A percentile compares a stretch with the other conserved stretches of the same genome.
phyloP scores from a whole-genome alignment of 2,113 vertebrate species.

The Polyodon spathula region DNA sequence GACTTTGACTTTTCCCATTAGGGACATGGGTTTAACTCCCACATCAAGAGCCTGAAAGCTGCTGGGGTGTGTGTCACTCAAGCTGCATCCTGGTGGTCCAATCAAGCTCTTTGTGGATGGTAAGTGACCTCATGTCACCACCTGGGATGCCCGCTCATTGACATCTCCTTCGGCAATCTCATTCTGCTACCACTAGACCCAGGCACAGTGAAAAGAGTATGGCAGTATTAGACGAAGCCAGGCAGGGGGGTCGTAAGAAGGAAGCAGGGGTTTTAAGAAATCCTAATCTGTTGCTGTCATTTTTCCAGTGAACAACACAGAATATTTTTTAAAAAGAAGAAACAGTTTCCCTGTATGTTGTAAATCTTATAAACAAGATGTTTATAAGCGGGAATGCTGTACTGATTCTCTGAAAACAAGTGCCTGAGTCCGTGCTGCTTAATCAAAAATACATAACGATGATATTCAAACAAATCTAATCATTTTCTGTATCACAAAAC shows the following conservation, averaged over 20 bases:
- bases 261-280: slow-evolving; percentile 32
- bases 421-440: too few species aligned
- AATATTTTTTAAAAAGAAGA: slow-evolving; percentile 43
- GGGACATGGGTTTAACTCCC: slow-evolving; percentile 16
- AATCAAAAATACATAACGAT: slow-evolving; percentile 69
- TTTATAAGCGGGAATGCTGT: too few species aligned
- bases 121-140: too few species aligned
- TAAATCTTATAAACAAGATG: too few species aligned
- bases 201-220: too few species aligned
- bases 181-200: too few species aligned
- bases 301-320: slow-evolving; percentile 43
- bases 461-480: slow-evolving; percentile 66
- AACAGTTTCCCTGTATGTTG: too few species aligned
- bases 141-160: too few species aligned
- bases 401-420: too few species aligned
- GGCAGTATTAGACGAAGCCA: too few species aligned
- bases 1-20: neutral
- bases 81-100: slow-evolving; percentile 48
- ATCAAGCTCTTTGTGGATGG: too few species aligned
- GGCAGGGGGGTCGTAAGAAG: slow-evolving; percentile 53
- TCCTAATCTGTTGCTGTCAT: slow-evolving; percentile 45
- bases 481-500: slow-evolving; percentile 83
- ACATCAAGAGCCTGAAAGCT: slow-evolving; percentile 1
- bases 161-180: too few species aligned
- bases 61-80: slow-evolving; percentile 24